Evolutionary conservation across 1,140 invertebrate species (phyloP).

Genomic region (Pogonomyrmex californicus): DNA sequence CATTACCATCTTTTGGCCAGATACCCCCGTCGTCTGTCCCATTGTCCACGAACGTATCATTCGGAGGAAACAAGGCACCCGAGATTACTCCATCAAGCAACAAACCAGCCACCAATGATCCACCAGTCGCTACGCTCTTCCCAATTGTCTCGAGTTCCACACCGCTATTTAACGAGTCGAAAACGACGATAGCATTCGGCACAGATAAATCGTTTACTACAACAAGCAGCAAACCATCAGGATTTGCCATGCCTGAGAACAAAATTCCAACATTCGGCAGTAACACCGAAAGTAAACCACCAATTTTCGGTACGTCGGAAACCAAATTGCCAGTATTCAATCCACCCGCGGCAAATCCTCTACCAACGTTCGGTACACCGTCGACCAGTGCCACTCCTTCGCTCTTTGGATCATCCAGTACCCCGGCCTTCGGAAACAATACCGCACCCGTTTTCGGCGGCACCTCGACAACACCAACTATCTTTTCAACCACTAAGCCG

Average conservation of each 20-base stretch:
- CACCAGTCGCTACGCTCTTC: constrained; percentile 43
- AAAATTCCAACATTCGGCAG: constrained; percentile 70
- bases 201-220: constrained; percentile 63
- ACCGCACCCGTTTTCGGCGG: constrained; percentile 55
- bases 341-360: constrained; percentile 28
- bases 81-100: constrained; percentile 21
- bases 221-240: constrained; percentile 40
- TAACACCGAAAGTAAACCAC: constrained; percentile 69
- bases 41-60: constrained; percentile 61
- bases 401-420: constrained; percentile 50
- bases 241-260: constrained; percentile 56
- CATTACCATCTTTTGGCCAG: constrained; percentile 67
- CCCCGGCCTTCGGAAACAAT: constrained; percentile 68
- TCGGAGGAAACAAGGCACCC: constrained; percentile 62
- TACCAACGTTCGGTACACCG: constrained; percentile 69
- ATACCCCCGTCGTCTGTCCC: constrained; percentile 35
- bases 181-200: constrained; percentile 66
- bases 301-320: constrained; percentile 72
- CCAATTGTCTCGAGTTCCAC: constrained; percentile 50
- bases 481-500: constrained; percentile 71
- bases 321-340: constrained; percentile 72
- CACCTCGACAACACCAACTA: constrained; percentile 57
- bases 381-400: constrained; percentile 43
- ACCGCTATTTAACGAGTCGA: constrained; percentile 65
- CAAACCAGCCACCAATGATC: neutral